A percentile compares a stretch with the other conserved stretches of the same genome.
Evolutionary conservation across 2,797 vertebrate genomes (phyloP).

Genomic region (Cynopterus sphinx): DNA sequence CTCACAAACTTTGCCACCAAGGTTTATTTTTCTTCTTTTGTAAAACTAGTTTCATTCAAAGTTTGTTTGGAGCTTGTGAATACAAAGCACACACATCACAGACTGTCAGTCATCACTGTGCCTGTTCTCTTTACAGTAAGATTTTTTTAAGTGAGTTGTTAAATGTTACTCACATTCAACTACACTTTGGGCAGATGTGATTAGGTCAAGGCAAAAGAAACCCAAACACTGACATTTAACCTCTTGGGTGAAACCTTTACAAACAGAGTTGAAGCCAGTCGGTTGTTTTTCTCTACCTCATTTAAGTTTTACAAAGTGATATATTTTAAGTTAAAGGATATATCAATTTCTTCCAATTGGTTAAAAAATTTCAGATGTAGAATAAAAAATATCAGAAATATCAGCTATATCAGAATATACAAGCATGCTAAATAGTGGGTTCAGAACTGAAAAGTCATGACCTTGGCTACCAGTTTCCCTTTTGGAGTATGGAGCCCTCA

Average conservation of each 20-base stretch:
- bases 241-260: background rate
- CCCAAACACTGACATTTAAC: background rate
- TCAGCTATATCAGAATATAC: background rate
- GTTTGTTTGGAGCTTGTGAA: constrained; percentile 1
- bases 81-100: background rate
- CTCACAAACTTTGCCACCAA: background rate
- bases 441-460: constrained; percentile 15
- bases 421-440: background rate
- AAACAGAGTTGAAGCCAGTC: background rate
- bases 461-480: background rate
- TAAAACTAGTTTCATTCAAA: constrained; percentile 21
- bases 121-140: background rate
- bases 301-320: background rate
- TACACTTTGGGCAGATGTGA: background rate
- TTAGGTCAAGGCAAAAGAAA: constrained; percentile 21
- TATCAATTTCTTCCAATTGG: background rate
- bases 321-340: background rate
- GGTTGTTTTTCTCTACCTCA: background rate
- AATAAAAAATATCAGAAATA: constrained; percentile 28
- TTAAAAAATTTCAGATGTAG: background rate
- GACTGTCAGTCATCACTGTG: background rate
- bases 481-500: background rate
- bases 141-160: background rate
- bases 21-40: background rate
- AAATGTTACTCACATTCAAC: background rate